phyloP scores from a whole-genome alignment of 1,140 invertebrate species.

The Delia radicum region DNA sequence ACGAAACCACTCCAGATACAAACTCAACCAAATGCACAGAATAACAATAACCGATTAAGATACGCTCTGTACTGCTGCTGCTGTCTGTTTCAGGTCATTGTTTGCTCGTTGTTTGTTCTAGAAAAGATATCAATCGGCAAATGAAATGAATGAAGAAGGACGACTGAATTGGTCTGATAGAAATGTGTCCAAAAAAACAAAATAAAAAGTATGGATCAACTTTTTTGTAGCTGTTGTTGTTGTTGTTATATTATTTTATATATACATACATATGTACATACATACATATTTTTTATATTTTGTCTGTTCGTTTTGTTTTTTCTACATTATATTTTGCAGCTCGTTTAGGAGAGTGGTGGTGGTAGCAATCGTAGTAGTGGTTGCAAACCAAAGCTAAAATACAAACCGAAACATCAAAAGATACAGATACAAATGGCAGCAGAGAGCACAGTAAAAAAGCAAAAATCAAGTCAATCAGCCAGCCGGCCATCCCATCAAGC shows the following conservation, averaged over 20 bases:
- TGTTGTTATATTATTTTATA: background rate
- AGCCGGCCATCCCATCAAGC: background rate
- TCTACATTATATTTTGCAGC: background rate
- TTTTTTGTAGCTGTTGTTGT: background rate
- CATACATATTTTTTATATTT: too few relatives aligned
- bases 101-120: conserved; percentile 26
- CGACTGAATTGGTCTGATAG: conserved; percentile 42
- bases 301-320: conserved; percentile 7
- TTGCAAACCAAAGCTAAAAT: background rate
- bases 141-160: conserved; percentile 24
- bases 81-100: conserved; percentile 13
- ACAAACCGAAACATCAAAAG: conserved; percentile 9
- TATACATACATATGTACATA: background rate
- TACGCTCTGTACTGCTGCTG: background rate
- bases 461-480: background rate
- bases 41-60: background rate
- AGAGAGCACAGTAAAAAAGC: background rate
- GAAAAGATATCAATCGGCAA: conserved; percentile 28
- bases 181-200: conserved; percentile 48
- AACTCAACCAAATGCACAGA: background rate
- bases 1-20: background rate
- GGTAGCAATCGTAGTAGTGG: background rate
- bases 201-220: background rate
- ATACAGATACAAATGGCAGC: conserved; percentile 22
- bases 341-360: background rate